Conservation (phyloP, 2,888 invertebrate genomes). For the Pharmacophagus antenor region DNA sequence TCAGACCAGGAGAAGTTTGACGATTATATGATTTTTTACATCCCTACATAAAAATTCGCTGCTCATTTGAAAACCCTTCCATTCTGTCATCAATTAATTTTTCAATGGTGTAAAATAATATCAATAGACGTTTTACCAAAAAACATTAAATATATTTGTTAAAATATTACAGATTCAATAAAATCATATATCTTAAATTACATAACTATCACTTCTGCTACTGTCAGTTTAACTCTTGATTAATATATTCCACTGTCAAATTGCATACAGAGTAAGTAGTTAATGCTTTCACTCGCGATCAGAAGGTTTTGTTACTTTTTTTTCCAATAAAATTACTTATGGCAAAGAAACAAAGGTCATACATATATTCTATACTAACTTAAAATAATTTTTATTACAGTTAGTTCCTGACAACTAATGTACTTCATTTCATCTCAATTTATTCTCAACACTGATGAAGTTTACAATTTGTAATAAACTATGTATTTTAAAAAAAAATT, state of each 20-base stretch:
- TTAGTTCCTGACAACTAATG: background rate
- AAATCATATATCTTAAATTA: constrained; percentile 60
- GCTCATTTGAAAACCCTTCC: too few relatives aligned
- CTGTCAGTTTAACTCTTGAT: constrained; percentile 36
- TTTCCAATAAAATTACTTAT: background rate
- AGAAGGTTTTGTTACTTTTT: background rate
- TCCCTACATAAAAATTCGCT: too few relatives aligned
- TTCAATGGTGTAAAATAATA: background rate
- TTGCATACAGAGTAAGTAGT: constrained; percentile 28
- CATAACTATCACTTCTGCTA: constrained; percentile 37
- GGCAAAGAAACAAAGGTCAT: background rate
- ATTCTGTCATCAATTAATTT: too few relatives aligned
- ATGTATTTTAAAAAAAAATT: too few relatives aligned
- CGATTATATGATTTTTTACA: too few relatives aligned
- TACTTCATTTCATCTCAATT: background rate
- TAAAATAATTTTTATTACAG: background rate
- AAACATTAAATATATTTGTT: constrained; percentile 70
- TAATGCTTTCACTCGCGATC: constrained; percentile 10
- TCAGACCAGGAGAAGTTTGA: too few relatives aligned
- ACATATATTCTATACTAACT: background rate
- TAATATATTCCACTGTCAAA: constrained; percentile 28
- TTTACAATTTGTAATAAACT: background rate
- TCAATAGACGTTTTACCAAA: background rate
- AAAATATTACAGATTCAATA: constrained; percentile 79
- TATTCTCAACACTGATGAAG: background rate